Evolutionary conservation across 64 coral and sea anemone genomes (phyloP).

Genomic region (Anthopleura sola): DNA sequence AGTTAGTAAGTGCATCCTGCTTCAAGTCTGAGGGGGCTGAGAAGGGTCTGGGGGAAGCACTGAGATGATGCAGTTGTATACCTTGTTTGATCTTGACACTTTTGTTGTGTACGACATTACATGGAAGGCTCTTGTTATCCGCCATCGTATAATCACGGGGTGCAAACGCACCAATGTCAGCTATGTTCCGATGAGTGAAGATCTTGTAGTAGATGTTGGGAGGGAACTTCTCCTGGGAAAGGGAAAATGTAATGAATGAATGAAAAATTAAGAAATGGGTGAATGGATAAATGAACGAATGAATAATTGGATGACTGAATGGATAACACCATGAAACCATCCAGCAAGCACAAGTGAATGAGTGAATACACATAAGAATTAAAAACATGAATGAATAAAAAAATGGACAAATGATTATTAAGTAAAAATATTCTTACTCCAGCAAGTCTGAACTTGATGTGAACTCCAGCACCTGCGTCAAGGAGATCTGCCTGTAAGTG

Average conservation of each 20-base stretch:
- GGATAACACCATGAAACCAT: too few species aligned
- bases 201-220: constrained; percentile 99
- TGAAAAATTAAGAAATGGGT: background rate
- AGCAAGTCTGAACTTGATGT: constrained; percentile 71
- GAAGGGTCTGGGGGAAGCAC: too few species aligned
- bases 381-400: background rate
- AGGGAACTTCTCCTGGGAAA: constrained; percentile 80
- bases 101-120: constrained; percentile 65
- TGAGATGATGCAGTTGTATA: background rate
- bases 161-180: constrained; percentile 85
- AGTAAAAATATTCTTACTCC: constrained; percentile 49
- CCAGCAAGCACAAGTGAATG: too few species aligned
- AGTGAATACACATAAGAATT: too few species aligned
- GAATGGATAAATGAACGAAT: background rate
- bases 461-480: constrained; percentile 64
- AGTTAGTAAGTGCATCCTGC: too few species aligned
- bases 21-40: too few species aligned
- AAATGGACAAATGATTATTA: background rate
- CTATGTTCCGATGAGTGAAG: constrained; percentile 86
- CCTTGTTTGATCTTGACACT: background rate
- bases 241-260: background rate
- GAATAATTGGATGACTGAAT: too few species aligned
- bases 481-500: constrained; percentile 50
- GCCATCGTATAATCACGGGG: constrained; percentile 88
- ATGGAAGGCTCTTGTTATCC: constrained; percentile 49